These are phyloP conservation scores for Chrysemys picta DNA, from an alignment of 2,113 vertebrate species.

Conservation along the genomic window DNA sequence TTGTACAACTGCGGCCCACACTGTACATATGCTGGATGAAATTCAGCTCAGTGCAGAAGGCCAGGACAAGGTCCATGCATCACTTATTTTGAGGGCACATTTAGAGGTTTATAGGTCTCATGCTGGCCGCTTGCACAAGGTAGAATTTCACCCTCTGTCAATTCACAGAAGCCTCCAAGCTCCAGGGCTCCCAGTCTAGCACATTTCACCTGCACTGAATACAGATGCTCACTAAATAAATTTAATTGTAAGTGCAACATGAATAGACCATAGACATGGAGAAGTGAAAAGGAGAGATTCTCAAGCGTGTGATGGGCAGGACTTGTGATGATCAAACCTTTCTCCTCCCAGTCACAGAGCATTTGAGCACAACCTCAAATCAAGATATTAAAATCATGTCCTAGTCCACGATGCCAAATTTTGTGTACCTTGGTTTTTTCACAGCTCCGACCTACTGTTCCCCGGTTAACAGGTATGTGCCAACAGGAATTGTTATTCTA, in stretches of 20 bases:
- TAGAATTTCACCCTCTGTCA: background rate
- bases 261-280: background rate
- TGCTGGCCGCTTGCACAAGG: background rate
- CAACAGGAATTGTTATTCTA: background rate
- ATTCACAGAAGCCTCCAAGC: background rate
- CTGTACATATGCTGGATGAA: background rate
- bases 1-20: background rate
- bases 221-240: background rate
- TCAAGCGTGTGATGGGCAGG: background rate
- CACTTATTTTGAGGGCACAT: background rate
- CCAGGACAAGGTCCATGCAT: no score
- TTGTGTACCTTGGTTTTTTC: background rate
- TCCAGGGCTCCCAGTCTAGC: background rate
- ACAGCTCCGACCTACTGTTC: constrained; percentile 45
- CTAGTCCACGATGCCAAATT: background rate
- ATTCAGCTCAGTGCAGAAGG: background rate
- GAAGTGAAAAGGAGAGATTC: background rate
- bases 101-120: background rate
- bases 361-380: background rate
- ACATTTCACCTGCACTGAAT: background rate
- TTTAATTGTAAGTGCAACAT: background rate
- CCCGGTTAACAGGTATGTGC: background rate
- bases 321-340: background rate
- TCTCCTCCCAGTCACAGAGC: background rate
- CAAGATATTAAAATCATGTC: background rate